Conservation (phyloP, 2,888 invertebrate genomes). For the Punctoribates punctum region DNA sequence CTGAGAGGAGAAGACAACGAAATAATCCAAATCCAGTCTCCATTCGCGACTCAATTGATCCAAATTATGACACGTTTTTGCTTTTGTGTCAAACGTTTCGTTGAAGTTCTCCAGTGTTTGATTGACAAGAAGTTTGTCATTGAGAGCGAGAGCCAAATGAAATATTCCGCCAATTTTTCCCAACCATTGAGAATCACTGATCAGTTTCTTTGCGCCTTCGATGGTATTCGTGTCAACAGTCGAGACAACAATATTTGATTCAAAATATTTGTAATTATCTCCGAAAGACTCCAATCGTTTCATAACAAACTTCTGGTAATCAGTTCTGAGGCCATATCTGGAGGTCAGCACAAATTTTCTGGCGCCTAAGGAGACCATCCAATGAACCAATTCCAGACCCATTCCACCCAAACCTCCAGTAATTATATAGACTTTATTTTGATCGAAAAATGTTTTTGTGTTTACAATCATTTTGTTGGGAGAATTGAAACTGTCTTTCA, state of each 20-base stretch:
- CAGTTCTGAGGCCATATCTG: constrained; percentile 80
- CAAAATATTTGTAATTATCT: constrained; percentile 62
- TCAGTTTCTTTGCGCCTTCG: constrained; percentile 65
- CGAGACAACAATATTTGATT: constrained; percentile 65
- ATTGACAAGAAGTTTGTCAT: constrained; percentile 82
- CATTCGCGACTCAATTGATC: constrained; percentile 72
- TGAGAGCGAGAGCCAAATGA: constrained; percentile 77
- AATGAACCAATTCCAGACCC: constrained; percentile 85
- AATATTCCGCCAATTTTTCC: constrained; percentile 81
- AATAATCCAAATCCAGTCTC: constrained; percentile 77
- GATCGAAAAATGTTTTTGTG: constrained; percentile 55
- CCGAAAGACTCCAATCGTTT: constrained; percentile 66
- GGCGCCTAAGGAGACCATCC: constrained; percentile 83
- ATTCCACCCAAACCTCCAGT: constrained; percentile 87
- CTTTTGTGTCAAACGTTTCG: constrained; percentile 77
- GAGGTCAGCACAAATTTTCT: constrained; percentile 78
- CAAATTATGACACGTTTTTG: constrained; percentile 73
- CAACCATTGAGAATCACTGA: constrained; percentile 60
- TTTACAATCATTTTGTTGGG: constrained; percentile 59
- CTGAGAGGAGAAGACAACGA: constrained; percentile 93
- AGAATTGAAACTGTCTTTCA: too few species aligned
- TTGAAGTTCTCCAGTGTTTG: constrained; percentile 74
- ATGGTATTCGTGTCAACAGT: constrained; percentile 67
- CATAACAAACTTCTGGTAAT: constrained; percentile 70
- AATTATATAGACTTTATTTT: constrained; percentile 57